Conservation (phyloP, 2,888 invertebrate genomes). For the Acanthopleura granulata region DNA sequence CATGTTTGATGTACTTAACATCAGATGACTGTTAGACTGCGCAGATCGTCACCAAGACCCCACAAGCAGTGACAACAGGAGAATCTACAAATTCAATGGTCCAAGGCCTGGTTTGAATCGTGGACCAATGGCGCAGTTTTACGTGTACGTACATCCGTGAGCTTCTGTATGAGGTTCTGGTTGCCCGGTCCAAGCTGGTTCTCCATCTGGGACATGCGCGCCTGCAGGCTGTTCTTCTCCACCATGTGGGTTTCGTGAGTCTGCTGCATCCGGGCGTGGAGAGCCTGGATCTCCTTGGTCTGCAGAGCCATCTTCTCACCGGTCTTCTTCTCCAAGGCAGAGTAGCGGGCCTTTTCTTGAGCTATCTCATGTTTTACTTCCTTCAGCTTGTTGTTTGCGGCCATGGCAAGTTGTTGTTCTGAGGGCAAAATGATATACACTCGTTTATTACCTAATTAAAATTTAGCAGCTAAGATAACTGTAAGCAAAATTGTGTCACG, state of each 20-base stretch:
- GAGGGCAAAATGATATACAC: background rate
- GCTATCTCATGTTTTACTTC: conserved; percentile 82
- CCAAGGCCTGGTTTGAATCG: too few species aligned
- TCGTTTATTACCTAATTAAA: background rate
- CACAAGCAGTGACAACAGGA: too few species aligned
- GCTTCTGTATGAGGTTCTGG: conserved; percentile 38
- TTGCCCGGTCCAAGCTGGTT: conserved; percentile 35
- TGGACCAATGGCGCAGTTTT: too few species aligned
- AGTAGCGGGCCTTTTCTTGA: conserved; percentile 76
- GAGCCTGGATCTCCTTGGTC: conserved; percentile 76
- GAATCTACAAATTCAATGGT: too few species aligned
- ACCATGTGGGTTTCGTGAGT: conserved; percentile 73
- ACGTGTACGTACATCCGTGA: conserved; percentile 41
- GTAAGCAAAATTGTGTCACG: too few species aligned
- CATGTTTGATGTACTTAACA: too few species aligned
- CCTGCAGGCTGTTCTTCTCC: conserved; percentile 76
- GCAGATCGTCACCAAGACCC: too few species aligned
- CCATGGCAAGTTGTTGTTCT: conserved; percentile 73
- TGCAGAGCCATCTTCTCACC: conserved; percentile 74
- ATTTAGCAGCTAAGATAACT: too few species aligned
- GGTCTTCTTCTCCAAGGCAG: conserved; percentile 73
- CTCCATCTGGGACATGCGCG: conserved; percentile 50
- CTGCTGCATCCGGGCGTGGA: conserved; percentile 76
- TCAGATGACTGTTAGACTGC: too few species aligned
- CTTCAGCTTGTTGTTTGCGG: conserved; percentile 83